Conservation (phyloP, 2,888 invertebrate species). For the Mythimna ferrago region DNA sequence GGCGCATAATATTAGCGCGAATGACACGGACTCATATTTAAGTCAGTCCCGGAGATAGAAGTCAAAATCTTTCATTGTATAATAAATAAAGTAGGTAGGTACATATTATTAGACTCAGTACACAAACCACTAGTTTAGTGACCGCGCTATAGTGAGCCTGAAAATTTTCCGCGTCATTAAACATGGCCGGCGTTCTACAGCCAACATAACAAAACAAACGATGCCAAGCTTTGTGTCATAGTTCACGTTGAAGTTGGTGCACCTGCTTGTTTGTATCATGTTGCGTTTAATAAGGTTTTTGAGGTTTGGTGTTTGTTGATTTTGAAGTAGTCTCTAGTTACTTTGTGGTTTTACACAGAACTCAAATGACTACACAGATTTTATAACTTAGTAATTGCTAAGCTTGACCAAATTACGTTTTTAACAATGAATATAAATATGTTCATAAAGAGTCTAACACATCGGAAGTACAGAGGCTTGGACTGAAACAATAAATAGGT, state of each 20-base stretch:
- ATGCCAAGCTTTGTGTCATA: conserved; percentile 73
- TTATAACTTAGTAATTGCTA: neutral
- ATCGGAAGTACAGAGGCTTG: neutral
- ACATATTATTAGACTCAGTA: conserved; percentile 75
- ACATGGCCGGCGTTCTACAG: conserved; percentile 63
- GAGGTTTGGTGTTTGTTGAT: neutral
- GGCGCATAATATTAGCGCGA: conserved; percentile 45
- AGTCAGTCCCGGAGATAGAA: conserved; percentile 19
- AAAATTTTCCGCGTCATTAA: conserved; percentile 86
- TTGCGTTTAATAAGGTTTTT: conserved; percentile 26
- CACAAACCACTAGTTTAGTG: conserved; percentile 78
- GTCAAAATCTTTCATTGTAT: conserved; percentile 53
- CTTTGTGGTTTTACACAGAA: neutral
- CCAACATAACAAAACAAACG: conserved; percentile 69
- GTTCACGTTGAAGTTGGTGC: conserved; percentile 69
- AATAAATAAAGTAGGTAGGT: conserved; percentile 45
- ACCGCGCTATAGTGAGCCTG: conserved; percentile 70
- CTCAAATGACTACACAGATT: neutral
- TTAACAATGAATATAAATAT: neutral
- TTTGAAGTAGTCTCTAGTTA: neutral
- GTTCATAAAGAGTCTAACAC: neutral
- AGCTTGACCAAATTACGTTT: neutral
- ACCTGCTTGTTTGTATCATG: conserved; percentile 56
- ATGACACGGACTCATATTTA: conserved; percentile 44
- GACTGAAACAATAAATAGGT: conserved; percentile 5